Percentiles rank a stretch among this genome's conserved stretches.
These are phyloP conservation scores for Congeria kusceri DNA, from an alignment of 2,888 invertebrate species.

Conservation along the genomic window DNA sequence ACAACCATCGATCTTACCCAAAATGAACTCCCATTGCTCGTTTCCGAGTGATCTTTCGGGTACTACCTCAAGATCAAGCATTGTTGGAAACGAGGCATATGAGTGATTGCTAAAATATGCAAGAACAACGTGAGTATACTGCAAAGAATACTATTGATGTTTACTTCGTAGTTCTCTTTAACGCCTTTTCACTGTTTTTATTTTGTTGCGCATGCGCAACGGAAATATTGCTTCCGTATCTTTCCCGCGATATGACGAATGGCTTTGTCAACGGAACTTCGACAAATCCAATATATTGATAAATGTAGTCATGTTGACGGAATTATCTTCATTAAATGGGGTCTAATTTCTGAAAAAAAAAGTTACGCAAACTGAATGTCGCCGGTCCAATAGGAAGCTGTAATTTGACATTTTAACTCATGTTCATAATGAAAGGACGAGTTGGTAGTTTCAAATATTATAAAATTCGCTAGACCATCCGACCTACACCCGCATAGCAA, in stretches of 20 bases:
- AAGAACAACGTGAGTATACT: neutral
- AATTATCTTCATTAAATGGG: too few species aligned
- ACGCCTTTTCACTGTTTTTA: conserved; percentile 81
- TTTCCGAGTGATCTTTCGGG: conserved; percentile 95
- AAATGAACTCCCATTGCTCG: conserved; percentile 98
- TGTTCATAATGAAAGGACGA: too few species aligned
- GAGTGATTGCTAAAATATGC: conserved; percentile 2
- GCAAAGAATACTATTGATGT: neutral
- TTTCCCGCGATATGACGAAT: conserved; percentile 55
- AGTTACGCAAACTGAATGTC: too few species aligned
- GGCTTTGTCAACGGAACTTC: too few species aligned
- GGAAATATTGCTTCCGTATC: conserved; percentile 40
- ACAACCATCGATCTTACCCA: conserved; percentile 89
- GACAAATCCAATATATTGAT: too few species aligned
- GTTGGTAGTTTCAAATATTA: too few species aligned
- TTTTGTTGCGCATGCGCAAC: conserved; percentile 67
- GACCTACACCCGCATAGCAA: too few species aligned
- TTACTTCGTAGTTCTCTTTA: conserved; percentile 35
- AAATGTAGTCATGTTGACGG: too few species aligned
- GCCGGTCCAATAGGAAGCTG: too few species aligned
- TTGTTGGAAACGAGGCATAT: conserved; percentile 83
- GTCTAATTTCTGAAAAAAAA: too few species aligned
- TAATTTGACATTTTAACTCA: too few species aligned
- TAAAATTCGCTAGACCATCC: too few species aligned
- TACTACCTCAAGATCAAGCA: conserved; percentile 98